phyloP scores from a whole-genome alignment of 2,113 vertebrate genomes.

The Pteronura brasiliensis region DNA sequence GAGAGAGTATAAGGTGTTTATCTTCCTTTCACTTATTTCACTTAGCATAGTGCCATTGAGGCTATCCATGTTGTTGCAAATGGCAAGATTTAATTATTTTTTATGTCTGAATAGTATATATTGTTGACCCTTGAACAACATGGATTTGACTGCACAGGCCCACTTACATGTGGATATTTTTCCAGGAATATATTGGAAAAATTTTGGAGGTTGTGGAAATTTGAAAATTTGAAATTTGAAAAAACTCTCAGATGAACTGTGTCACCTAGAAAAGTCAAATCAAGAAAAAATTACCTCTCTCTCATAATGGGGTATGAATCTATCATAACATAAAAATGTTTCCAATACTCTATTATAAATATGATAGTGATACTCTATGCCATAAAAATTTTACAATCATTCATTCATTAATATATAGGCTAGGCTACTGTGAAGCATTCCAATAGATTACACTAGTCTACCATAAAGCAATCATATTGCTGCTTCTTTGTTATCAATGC shows the following conservation, averaged over 20 bases:
- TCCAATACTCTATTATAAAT: background rate
- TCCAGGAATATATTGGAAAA: background rate
- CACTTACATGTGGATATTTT: background rate
- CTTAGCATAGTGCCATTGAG: background rate
- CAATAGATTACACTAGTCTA: background rate
- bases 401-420: background rate
- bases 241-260: background rate
- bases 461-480: background rate
- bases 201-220: background rate
- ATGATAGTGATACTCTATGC: background rate
- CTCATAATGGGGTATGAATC: background rate
- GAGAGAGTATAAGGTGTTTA: background rate
- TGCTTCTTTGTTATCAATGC: background rate
- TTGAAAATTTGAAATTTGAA: background rate
- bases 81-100: background rate
- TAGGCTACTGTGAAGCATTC: background rate
- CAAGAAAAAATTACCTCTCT: background rate
- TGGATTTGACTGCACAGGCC: background rate
- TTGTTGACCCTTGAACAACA: background rate
- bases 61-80: background rate
- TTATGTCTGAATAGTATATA: background rate
- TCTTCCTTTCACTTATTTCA: background rate
- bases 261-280: background rate
- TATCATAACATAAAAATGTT: background rate
- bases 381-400: background rate